Evolutionary conservation across 2,888 invertebrate genomes (phyloP).

Genomic region (Auanema sp.): DNA sequence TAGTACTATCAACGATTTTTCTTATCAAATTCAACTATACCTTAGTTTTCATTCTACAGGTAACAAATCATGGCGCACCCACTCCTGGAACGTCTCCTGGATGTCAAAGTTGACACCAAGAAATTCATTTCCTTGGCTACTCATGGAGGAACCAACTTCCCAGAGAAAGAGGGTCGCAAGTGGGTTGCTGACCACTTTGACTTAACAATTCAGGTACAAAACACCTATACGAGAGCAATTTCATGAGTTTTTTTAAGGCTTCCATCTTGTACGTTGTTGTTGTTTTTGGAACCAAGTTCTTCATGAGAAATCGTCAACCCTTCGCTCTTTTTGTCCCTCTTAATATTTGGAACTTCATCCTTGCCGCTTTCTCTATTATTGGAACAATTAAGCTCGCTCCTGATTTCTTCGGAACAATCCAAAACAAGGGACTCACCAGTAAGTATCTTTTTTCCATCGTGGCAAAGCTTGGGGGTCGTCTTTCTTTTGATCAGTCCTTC

Average conservation of each 20-base stretch:
- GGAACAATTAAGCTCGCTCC: constrained; percentile 42
- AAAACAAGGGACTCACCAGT: constrained; percentile 44
- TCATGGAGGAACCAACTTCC: constrained; percentile 42
- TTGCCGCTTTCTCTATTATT: constrained; percentile 65
- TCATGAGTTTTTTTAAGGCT: constrained; percentile 21
- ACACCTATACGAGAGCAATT: background rate
- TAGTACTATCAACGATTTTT: too few species aligned
- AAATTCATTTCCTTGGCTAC: constrained; percentile 34
- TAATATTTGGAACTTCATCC: constrained; percentile 66
- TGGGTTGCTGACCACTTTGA: constrained; percentile 54
- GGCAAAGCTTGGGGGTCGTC: too few species aligned
- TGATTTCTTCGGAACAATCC: constrained; percentile 44
- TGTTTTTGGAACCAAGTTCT: constrained; percentile 65
- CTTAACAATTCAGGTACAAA: constrained; percentile 53
- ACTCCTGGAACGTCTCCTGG: constrained; percentile 26
- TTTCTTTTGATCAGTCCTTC: too few species aligned
- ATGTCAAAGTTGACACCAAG: constrained; percentile 41
- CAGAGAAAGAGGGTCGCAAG: constrained; percentile 35
- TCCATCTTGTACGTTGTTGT: constrained; percentile 43
- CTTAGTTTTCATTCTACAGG: too few species aligned
- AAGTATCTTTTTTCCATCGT: constrained; percentile 12
- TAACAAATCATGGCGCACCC: constrained; percentile 13
- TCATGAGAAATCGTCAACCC: constrained; percentile 65
- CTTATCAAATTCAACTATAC: too few species aligned
- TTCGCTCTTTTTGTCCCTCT: constrained; percentile 65